Base-by-base conservation (phyloP, 2,888 invertebrate species). In the Margaritifera margaritifera region DNA sequence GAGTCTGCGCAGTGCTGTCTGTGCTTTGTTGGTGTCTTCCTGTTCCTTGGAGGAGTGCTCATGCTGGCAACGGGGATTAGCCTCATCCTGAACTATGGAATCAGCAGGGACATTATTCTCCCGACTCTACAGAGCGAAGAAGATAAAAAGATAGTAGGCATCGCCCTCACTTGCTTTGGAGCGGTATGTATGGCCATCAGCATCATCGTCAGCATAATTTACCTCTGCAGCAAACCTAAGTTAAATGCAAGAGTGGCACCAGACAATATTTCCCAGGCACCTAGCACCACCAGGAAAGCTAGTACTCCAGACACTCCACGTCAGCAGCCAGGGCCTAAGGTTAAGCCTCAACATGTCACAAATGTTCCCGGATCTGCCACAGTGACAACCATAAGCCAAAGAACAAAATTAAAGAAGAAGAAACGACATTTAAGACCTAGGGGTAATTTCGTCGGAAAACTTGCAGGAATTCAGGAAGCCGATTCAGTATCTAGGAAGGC, bases 101-200 rank as follows among this genome's bases (percentile, higher is more conserved):
- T 84, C 62, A 80, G 85, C 62, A 83, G 85, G 75, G 81, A 77
- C 15, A 69, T 77, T 20, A 74, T 84, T 11, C 77, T 86, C n/a
- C 83, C 84, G 0, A 81, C 83, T 1, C 74, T 82, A 20, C 81
- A 83, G 64, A 85, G 80, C 59, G 84, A 84, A 42, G 82, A 83
- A 52, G 86, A 84, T 50, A 84, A 84, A 68, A 73, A 72, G 62
- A 80, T 84, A 11, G 82, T 86, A n/a, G 86, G 86, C 15, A 85
- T 86, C 56, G 83, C 85, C 58, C 71, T 86, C 6, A 84, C 82
- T n/a, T 78, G 77, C 42, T 80, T 79, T 22, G 84, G 85, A 57
- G 42, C 83, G 20, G 68, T 72, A 8, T 76, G 77, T 59, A 68
- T 84, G 59, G 64, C 78, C 5, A 70, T 85, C n/a, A 84, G 85